A percentile compares a stretch with the other conserved stretches of the same genome.
Evolutionary conservation across 2,888 invertebrate genomes (phyloP).

Genomic region (Lasioglossum zephyrum): DNA sequence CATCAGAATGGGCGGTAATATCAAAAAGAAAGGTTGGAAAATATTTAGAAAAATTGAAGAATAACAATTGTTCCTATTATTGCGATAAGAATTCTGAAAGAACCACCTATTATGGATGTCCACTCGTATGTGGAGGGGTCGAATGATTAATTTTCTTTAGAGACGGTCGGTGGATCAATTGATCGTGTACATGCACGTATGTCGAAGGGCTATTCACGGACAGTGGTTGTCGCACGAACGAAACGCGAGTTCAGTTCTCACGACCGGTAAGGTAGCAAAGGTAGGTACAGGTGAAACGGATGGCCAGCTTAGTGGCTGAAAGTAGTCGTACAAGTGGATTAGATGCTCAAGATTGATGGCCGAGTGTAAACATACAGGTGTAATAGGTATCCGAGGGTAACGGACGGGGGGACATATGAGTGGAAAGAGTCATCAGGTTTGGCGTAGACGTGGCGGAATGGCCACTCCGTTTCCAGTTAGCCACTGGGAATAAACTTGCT

Average conservation of each 20-base stretch:
- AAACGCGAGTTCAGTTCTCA: conserved; percentile 9
- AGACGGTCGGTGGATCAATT: neutral
- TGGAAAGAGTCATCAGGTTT: conserved; percentile 21
- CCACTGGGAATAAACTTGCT: conserved; percentile 8
- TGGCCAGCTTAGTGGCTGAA: conserved; percentile 11
- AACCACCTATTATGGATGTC: neutral
- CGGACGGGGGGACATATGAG: neutral
- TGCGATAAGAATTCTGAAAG: neutral
- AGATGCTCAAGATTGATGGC: conserved; percentile 23
- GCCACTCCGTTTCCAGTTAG: neutral
- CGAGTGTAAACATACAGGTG: conserved; percentile 15
- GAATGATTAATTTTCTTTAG: neutral
- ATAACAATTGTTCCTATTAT: neutral
- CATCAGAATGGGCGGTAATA: too few species aligned
- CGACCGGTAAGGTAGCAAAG: neutral
- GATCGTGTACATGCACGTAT: neutral
- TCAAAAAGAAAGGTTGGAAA: neutral
- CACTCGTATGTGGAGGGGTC: neutral
- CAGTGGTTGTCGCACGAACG: neutral
- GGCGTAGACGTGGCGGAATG: conserved; percentile 12
- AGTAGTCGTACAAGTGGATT: conserved; percentile 26
- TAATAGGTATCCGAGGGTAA: conserved; percentile 17
- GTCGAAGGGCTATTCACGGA: neutral
- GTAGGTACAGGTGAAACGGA: conserved; percentile 7
- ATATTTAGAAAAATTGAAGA: neutral